These are phyloP conservation scores for Cliona cf. orientalis DNA, from an alignment of 37 sponge, comb jelly and placozoan species.

Conservation along the genomic window DNA sequence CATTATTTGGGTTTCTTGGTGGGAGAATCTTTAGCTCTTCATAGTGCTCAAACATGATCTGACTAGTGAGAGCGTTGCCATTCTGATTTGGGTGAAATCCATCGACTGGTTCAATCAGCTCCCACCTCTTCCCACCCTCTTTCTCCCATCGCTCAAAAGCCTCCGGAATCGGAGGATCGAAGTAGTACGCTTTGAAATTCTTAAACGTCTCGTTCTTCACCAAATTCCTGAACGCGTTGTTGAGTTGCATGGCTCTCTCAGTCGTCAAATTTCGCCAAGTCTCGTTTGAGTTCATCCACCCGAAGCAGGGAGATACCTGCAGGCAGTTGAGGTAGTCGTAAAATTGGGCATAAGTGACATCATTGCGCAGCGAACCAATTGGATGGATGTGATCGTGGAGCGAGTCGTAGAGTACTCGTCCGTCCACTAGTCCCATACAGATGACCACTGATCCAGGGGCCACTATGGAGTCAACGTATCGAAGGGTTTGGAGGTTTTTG, in stretches of 20 bases:
- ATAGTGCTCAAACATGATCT: conserved; percentile 59
- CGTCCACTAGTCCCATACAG: conserved; percentile 79
- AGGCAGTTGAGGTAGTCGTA: conserved; percentile 94
- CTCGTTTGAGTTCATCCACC: conserved; percentile 92
- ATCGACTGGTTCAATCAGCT: conserved; percentile 94
- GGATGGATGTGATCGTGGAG: conserved; percentile 85
- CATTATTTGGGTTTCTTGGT: conserved; percentile 83
- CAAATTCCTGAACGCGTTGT: conserved; percentile 53
- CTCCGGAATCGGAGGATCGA: conserved; percentile 66
- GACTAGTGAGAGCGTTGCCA: conserved; percentile 69
- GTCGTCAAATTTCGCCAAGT: conserved; percentile 86
- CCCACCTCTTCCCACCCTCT: conserved; percentile 73
- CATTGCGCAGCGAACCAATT: conserved; percentile 70
- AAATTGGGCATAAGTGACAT: conserved; percentile 82
- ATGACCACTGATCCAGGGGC: conserved; percentile 77
- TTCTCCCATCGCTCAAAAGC: conserved; percentile 59
- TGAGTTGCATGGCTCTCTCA: conserved; percentile 80
- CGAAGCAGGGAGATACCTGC: conserved; percentile 89
- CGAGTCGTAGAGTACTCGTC: conserved; percentile 81
- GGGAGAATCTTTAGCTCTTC: conserved; percentile 65
- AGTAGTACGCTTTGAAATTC: conserved; percentile 72
- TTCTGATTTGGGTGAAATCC: conserved; percentile 91
- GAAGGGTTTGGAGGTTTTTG: conserved; percentile 56
- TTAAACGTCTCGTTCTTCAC: conserved; percentile 64
- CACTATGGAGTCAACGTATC: conserved; percentile 72